Evolutionary conservation across 2,888 invertebrate genomes (phyloP), one percentile per base, ranked within the genome.

Genomic region (Lasioglossum marginatum): DNA sequence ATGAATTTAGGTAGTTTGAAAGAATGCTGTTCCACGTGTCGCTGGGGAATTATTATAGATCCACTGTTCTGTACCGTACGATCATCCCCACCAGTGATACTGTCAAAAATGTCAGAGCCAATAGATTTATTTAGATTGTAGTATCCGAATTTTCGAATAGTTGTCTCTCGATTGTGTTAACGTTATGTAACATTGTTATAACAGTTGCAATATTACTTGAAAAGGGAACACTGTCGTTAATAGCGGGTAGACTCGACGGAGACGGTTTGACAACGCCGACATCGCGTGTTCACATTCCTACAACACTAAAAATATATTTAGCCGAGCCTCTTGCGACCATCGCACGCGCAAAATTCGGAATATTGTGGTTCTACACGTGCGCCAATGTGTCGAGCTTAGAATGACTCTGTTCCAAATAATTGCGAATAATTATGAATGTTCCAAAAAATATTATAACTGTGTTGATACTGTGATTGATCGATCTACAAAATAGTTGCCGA

Each of bases 271-370:
- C 23, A 31, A 66, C 66, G 74, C 45, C 23, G 66, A 40, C 45
- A 5, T 76, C 34, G 57, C 66, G 45, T 34, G 73, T 66, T 74
- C 48, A 76, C 72, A 40, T 48, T 37, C 68, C 45, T 78, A n/a
- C 48, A 45, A 73, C 27, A 73, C 83, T 81, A 88, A 88, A 88
- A 84, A 83, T 88, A 88, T 73, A 82, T 87, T 74, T 43, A 82
- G 80, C 72, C 71, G 66, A 45, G 57, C 40, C 63, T 76, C 68
- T 68, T 76, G 45, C 27, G 45, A 10, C 60, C 66, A 60, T 60
- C 16, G 19, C 48, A 43, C 40, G 45, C 27, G n/a, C 16, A 82
- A 27, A 79, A 48, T 82, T 37, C 72, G n/a, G 66, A 27, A 66
- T 73, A 76, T 81, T 23, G 52, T 34, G 70, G 14, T 75, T 16